Evolutionary conservation across 1,140 invertebrate genomes (phyloP), one percentile per base, ranked within the genome.

Genomic region (Penaeus chinensis): DNA sequence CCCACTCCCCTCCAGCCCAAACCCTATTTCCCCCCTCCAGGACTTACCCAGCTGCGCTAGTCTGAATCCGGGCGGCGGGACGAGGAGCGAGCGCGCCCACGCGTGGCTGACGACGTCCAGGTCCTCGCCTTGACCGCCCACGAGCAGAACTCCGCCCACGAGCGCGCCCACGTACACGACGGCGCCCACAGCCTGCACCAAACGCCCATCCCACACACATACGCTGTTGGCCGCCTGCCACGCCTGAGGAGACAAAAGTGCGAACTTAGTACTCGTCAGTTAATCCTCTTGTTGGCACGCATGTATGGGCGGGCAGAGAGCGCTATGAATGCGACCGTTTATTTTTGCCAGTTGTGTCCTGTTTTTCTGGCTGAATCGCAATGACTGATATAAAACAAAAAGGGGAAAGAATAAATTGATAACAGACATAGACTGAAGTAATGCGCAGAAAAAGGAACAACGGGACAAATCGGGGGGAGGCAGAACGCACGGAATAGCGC

Each of bases 81-180:
- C 85, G 27, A 87, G 85, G 61, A 87, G 85, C 42, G 85, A 82
- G 19, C 85, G 74, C 8, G 85, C 82, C 85, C 85, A 87, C 18
- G 85, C 85, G 19, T 82, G 81, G 37, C 69, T 77, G 32, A 87
- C 27, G 24, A 81, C 76, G 54, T 61, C 85, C 60, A 87, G n/a
- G 11, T 63, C 80, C 22, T 37, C 27, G 24, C 32, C 20, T 63
- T 32, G 54, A 5, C 85, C 85, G 13, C 85, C 85, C 60, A 87
- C 85, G 37, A 87, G 74, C 60, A 87, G 19, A 13, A 87, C 62
- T 32, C 80, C 85, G 24, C 85, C 85, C 20, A 87, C 85, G 37
- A 87, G 54, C 61, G 77, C 69, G 19, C 85, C 85, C 60, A 82
- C 69, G 54, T 83, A 87, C 71, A 82, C 47, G 18, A 62, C 66